These are phyloP conservation scores for Ephydatia muelleri DNA, from an alignment of 37 sponge, comb jelly and placozoan genomes.

Conservation along the genomic window DNA sequence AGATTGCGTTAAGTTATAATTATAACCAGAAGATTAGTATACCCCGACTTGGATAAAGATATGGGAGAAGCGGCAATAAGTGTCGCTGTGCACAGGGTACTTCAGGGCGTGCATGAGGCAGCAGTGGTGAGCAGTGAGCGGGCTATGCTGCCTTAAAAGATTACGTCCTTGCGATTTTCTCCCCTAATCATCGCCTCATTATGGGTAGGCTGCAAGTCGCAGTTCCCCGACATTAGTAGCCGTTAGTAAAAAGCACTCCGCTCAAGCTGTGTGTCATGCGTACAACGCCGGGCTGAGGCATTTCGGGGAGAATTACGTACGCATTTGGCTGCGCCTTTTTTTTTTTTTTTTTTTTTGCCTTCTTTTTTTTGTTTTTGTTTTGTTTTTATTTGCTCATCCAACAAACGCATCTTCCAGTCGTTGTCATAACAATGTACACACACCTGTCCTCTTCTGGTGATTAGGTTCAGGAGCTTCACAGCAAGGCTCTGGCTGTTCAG, in stretches of 20 bases:
- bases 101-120: not conserved
- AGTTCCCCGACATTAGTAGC: conserved; percentile 56
- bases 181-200: not conserved
- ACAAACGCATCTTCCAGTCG: not conserved
- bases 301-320: conserved; percentile 80
- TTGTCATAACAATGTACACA: not conserved
- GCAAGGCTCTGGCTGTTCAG: conserved; percentile 26
- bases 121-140: not conserved
- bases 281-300: conserved; percentile 53
- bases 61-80: not conserved
- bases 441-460: not conserved
- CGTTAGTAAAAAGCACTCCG: conserved; percentile 64
- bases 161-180: not conserved
- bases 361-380: too few species aligned
- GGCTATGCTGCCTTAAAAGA: not conserved
- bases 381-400: too few species aligned
- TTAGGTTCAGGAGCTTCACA: conserved; percentile 48
- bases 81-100: not conserved
- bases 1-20: not conserved
- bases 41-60: not conserved
- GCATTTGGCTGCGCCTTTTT: not conserved
- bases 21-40: not conserved
- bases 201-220: not conserved
- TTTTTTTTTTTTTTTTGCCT: too few species aligned
- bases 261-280: conserved; percentile 37